Evolutionary conservation across 1,140 invertebrate genomes (phyloP).

Genomic region (Acromyrmex heyeri): DNA sequence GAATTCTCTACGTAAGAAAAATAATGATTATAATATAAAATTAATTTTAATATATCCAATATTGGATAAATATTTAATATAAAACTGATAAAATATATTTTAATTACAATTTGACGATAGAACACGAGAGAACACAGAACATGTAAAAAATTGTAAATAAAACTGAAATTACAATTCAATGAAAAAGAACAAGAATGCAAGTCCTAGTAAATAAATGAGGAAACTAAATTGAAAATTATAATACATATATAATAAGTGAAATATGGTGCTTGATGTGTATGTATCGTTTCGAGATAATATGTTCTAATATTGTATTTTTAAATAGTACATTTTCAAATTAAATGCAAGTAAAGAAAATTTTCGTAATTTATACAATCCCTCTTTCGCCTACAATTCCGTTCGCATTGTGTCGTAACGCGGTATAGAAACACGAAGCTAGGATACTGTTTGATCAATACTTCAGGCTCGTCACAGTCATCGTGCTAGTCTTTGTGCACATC

Average conservation of each 20-base stretch:
- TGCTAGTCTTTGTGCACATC: constrained; percentile 62
- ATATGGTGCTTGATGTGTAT: neutral
- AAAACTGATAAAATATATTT: too few species aligned
- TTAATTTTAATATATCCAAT: too few species aligned
- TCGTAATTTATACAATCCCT: neutral
- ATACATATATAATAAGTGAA: neutral
- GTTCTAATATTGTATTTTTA: neutral
- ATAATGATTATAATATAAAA: too few species aligned
- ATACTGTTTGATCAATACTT: constrained; percentile 82
- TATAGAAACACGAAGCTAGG: constrained; percentile 60
- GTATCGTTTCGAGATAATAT: neutral
- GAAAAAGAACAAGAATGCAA: neutral
- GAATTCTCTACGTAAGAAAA: too few species aligned
- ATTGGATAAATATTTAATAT: too few species aligned
- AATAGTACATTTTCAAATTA: neutral
- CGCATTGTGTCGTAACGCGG: constrained; percentile 36
- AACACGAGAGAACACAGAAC: too few species aligned
- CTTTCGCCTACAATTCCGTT: constrained; percentile 39
- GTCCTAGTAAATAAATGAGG: neutral
- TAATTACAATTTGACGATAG: too few species aligned
- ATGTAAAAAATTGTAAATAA: too few species aligned
- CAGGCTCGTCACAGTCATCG: constrained; percentile 76
- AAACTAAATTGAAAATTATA: constrained; percentile 8
- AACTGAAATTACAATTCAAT: too few species aligned
- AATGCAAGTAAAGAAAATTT: neutral